Conservation (phyloP, 2,797 vertebrate genomes). For the Gorsachius magnificus region DNA sequence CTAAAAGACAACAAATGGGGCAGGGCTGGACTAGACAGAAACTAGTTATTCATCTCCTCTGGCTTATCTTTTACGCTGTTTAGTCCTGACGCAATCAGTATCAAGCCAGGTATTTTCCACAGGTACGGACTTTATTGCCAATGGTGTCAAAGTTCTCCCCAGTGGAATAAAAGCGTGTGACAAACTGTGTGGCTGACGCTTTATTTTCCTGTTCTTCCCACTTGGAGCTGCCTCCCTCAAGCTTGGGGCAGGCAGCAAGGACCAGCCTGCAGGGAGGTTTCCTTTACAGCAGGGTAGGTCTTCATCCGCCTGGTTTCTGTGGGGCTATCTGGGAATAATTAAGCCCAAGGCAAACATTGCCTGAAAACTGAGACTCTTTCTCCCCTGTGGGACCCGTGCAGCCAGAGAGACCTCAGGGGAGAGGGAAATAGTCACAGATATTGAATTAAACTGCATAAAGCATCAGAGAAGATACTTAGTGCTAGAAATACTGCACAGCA, state of each 20-base stretch:
- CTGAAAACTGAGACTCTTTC: slow-evolving; percentile 14
- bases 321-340: not conserved
- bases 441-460: not conserved
- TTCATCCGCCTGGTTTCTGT: not conserved
- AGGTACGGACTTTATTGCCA: not conserved
- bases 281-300: not conserved
- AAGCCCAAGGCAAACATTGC: not conserved
- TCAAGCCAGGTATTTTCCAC: not conserved
- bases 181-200: accelerated
- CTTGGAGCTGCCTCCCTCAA: not conserved
- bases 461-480: not conserved
- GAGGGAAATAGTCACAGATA: not conserved
- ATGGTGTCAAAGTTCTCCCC: not conserved
- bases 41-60: not conserved
- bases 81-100: not conserved
- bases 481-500: not conserved
- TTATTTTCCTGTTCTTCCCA: not conserved
- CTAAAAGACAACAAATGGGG: not conserved
- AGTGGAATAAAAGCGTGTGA: slow-evolving; percentile 7
- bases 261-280: not conserved
- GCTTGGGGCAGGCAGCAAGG: not conserved
- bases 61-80: not conserved
- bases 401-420: not conserved
- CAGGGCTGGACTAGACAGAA: not conserved
- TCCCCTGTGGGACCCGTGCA: not conserved